Evolutionary conservation across 2,113 vertebrate genomes (phyloP).

Genomic region (Hepsetus odoe): DNA sequence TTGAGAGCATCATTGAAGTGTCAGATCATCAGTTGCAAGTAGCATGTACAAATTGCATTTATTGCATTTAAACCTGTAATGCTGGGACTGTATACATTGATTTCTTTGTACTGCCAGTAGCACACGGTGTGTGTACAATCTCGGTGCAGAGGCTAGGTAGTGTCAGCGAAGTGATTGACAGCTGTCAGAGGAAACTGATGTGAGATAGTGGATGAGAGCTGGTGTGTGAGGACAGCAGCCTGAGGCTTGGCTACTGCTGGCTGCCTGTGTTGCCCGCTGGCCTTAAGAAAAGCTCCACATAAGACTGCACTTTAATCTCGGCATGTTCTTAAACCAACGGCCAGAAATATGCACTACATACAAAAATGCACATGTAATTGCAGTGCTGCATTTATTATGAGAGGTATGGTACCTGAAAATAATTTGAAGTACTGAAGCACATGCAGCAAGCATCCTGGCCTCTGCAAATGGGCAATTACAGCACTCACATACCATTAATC

Average conservation of each 20-base stretch:
- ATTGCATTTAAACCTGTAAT: background rate
- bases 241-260: background rate
- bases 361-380: background rate
- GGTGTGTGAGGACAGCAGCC: constrained; percentile 5
- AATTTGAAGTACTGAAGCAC: background rate
- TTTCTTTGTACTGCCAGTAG: background rate
- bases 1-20: background rate
- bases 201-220: background rate
- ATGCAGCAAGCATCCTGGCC: background rate
- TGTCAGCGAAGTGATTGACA: constrained; percentile 6
- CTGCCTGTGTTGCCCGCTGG: background rate
- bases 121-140: background rate
- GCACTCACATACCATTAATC: constrained; percentile 34
- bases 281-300: background rate
- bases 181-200: constrained; percentile 3
- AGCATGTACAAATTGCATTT: constrained; percentile 4
- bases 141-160: background rate
- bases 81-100: background rate
- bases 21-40: background rate
- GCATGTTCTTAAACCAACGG: too few species aligned
- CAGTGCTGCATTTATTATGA: too few species aligned
- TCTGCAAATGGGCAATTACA: constrained; percentile 28
- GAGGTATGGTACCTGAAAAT: background rate
- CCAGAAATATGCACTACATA: background rate
- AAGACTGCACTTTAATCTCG: constrained; percentile 2